phyloP scores from a whole-genome alignment of 2,888 invertebrate species.

The Colostygia pectinataria region DNA sequence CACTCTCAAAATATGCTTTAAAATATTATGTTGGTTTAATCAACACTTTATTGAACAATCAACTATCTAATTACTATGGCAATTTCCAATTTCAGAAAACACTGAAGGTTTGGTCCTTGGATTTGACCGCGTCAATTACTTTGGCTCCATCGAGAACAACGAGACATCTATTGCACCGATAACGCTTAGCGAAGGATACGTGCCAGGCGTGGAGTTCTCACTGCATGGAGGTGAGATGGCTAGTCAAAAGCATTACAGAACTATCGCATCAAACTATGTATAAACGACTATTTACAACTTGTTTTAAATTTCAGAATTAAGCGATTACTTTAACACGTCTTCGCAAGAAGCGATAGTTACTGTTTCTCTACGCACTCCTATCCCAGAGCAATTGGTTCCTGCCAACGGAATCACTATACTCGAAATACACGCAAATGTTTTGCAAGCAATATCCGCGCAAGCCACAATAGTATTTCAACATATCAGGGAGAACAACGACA shows the following conservation, averaged over 20 bases:
- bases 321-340: slow-evolving; percentile 12
- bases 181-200: slow-evolving; percentile 41
- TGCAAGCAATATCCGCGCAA: slow-evolving; percentile 34
- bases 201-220: slow-evolving; percentile 35
- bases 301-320: slow-evolving; percentile 14
- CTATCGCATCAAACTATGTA: no score
- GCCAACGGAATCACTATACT: slow-evolving; percentile 39
- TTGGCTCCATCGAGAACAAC: slow-evolving; percentile 38
- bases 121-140: slow-evolving; percentile 39
- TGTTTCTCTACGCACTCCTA: slow-evolving; percentile 20
- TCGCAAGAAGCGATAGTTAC: slow-evolving; percentile 15
- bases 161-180: slow-evolving; percentile 34
- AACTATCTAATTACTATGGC: background rate
- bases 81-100: slow-evolving; percentile 22
- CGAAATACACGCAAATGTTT: slow-evolving; percentile 42
- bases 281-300: background rate
- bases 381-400: slow-evolving; percentile 42
- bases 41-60: background rate
- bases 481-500: slow-evolving; percentile 14
- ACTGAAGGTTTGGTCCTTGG: slow-evolving; percentile 30
- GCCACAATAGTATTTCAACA: slow-evolving; percentile 44
- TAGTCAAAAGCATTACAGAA: no score
- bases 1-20: no score
- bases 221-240: slow-evolving; percentile 41
- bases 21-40: background rate